Evolutionary conservation across 2,113 vertebrate genomes (phyloP), one percentile per base, ranked within the genome.

Genomic region (Chrysemys picta): DNA sequence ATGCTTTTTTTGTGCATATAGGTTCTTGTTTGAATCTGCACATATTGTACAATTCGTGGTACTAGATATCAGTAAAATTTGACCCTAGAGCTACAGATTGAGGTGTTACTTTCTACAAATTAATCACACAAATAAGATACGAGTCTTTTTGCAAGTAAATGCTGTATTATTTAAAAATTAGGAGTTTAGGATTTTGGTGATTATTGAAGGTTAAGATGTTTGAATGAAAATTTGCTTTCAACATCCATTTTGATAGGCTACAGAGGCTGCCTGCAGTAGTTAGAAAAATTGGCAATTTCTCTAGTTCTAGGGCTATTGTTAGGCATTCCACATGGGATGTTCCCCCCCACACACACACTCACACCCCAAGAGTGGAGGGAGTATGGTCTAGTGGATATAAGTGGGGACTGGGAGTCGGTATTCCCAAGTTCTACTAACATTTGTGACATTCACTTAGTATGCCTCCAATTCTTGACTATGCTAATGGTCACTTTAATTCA

Each of bases 391-490:
- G n/a, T 54, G 31, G 24, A 50, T 84, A 35, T 45, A 84, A 84
- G 35, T 8, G 65, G 42, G 29, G 2, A 86, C 62, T 35, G 29
- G 62, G 31, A 31, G 21, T 45, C 79, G n/a, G 45, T 13, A 0
- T 0, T 5, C 16, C 9, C 0, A 1, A 7, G 24, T 1, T 80
- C 35, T 56, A 31, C 47, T 52, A 5, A 10, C 14, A 42, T 14
- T 47, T 82, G 42, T 4, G 49, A 38, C 45, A 50, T 76, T 65
- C 10, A 85, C 19, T 75, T 25, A 90, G 80, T 93, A 94, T 17
- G 14, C 22, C 6, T 83, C 56, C 38, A 81, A 4, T 54, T 81
- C 80, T 89, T 92, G 5, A 45, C 47, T 35, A 59, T 38, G 49
- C 1, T 78, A 50, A 6, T 0, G 0, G 6, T 65, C 35, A 50